Base-by-base conservation (phyloP, 2,113 vertebrate genomes). In the Lucifuga dentata region DNA sequence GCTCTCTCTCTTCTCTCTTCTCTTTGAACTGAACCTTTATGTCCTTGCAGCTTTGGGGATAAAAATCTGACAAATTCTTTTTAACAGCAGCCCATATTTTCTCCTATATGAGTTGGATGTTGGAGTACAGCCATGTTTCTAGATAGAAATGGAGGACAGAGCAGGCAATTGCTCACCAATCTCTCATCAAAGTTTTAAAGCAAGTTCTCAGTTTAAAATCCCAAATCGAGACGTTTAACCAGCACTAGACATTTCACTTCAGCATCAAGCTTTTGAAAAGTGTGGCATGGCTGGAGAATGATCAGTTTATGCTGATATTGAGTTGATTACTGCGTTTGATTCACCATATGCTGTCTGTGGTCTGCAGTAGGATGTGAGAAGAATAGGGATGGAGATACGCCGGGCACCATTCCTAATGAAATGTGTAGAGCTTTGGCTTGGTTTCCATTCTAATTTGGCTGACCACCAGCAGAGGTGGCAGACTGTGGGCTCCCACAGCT, bases 321-420 rank as follows among this genome's bases (percentile, higher is more conserved):
- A 41, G 48, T 43, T 44, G 39, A 41, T 61, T 49, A 3, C 56
- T 81, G 66, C 71, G 73, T 78, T n/a, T n/a, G n/a, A 77, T 81
- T 83, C 68, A 58, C 76, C 68, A 67, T 67, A 67, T 83, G 73
- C 17, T 35, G 23, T 58, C 56, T 65, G 53, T 21, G 23, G 50
- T 69, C 66, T 63, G 70, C 76, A 67, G 64, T 35, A 13, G 72
- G 50, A 70, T 64, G 72, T 63, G 68, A 33, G 35, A 49, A 61
- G 73, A 76, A 80, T 76, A 39, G 24, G 33, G 60, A 78, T 75
- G 29, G 24, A 53, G 48, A 67, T 40, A 26, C 36, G 48, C 53
- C 29, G 36, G 56, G 51, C 40, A 23, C 78, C 16, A 13, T 50
- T 73, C 15, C 16, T 71, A 60, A 73, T 73, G 56, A 63, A 63